Base-by-base conservation (phyloP, 2,888 invertebrate genomes). In the Caenorhabditis sp. region DNA sequence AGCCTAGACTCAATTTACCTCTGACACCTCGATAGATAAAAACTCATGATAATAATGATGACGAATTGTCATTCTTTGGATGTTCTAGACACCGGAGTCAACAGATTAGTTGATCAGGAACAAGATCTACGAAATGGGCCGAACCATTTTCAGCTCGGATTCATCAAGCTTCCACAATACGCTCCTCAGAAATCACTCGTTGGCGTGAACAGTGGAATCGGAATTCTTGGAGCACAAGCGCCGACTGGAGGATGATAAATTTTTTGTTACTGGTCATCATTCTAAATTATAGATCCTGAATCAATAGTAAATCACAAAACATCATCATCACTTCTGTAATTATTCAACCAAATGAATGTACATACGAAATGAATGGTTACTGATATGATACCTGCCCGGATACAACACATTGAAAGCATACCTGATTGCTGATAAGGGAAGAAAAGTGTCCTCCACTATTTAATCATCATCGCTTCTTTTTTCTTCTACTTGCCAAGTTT, bases 171-270 rank as follows among this genome's bases (percentile, higher is more conserved):
- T 35, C 79, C 84, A 0, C 70, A 85, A 19, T 86, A 87, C 54
- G 72, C 79, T 38, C 85, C 82, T 16, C 44, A 51, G 7, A 85
- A 87, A 22, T 74, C 75, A 31, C 56, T 83, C n/a, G 83, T 85
- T n/a, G 85, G 85, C 41, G 77, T 87, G 6, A 81, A 79, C 63
- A 82, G 85, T 44, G 87, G 87, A 58, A 83, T 87, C 19, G 87
- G 87, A 64, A 47, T 87, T 19, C 47, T 81, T 2, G 82, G 82
- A 54, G 79, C 77, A 16, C 77, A 73, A 19, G 69, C 64, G 10
- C 82, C 82, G 10, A 56, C 66, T 6, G 70, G 66, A 59, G 49
- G 59, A 49, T 59, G 12, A 38, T 38, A 35, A 59, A 31, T 44
- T 7, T 31, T 44, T 4, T 0, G 16, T 24, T 35, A 19, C 4